Conservation (phyloP, 1,140 invertebrate species). For the Ptiloglossa arizonensis region DNA sequence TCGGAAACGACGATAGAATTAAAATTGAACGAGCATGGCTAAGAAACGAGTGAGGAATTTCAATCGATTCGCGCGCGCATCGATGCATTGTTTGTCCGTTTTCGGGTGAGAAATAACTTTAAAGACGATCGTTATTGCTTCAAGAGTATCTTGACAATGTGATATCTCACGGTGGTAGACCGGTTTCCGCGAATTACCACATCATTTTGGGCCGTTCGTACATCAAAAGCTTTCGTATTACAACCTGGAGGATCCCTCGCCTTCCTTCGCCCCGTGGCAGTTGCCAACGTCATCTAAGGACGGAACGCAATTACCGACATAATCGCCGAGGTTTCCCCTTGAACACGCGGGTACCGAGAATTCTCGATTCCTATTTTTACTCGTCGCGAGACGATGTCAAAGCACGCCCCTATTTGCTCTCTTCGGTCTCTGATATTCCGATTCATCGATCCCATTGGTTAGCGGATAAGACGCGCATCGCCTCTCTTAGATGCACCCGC, state of each 20-base stretch:
- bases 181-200: conserved; percentile 27
- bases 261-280: conserved; percentile 2
- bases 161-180: conserved; percentile 4
- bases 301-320: conserved; percentile 59
- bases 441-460: conserved; percentile 55
- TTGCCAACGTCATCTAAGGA: conserved; percentile 56
- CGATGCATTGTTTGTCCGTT: too few species aligned
- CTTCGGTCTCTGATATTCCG: conserved; percentile 49
- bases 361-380: conserved; percentile 61
- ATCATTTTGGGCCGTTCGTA: conserved; percentile 21
- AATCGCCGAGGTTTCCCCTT: conserved; percentile 46
- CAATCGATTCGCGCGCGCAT: too few species aligned
- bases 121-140: background rate
- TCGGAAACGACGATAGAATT: too few species aligned
- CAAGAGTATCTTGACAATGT: background rate
- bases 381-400: conserved; percentile 54
- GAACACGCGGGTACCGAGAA: conserved; percentile 49
- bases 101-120: background rate
- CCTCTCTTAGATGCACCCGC: conserved; percentile 47
- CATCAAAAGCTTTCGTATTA: conserved; percentile 41
- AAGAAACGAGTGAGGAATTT: too few species aligned
- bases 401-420: conserved; percentile 62
- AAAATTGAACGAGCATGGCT: too few species aligned
- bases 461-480: conserved; percentile 49
- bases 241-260: background rate